These are phyloP conservation scores for Orgyia antiqua DNA, from an alignment of 2,888 invertebrate species.

Conservation along the genomic window DNA sequence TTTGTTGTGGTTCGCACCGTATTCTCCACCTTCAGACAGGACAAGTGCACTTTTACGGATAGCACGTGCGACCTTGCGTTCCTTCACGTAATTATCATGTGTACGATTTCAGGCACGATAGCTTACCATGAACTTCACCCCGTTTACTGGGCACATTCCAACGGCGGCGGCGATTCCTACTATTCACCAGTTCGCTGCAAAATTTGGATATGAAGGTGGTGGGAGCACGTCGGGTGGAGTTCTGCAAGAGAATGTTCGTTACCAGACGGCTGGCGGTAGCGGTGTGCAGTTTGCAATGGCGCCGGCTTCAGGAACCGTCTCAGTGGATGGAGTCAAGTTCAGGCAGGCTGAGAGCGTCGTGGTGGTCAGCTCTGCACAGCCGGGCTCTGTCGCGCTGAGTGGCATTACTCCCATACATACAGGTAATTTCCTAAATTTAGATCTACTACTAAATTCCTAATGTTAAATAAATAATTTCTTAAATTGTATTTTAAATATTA, in stretches of 20 bases:
- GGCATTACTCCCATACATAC: conserved; percentile 64
- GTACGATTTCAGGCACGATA: conserved; percentile 37
- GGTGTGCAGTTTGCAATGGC: conserved; percentile 60
- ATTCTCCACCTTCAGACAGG: conserved; percentile 32
- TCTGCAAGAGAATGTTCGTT: conserved; percentile 57
- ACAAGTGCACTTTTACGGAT: conserved; percentile 28
- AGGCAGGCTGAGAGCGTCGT: conserved; percentile 75
- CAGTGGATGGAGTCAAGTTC: conserved; percentile 79
- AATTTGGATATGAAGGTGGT: conserved; percentile 77
- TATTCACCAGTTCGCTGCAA: conserved; percentile 90
- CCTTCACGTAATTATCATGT: conserved; percentile 27
- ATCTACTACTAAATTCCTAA: neutral
- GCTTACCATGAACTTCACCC: conserved; percentile 88
- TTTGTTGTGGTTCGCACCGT: conserved; percentile 36
- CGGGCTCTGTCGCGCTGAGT: conserved; percentile 62
- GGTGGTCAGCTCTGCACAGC: conserved; percentile 70
- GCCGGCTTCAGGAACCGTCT: conserved; percentile 36
- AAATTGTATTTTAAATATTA: too few species aligned
- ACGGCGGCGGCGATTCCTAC: conserved; percentile 85
- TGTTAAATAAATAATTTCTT: too few species aligned
- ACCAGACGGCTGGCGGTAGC: conserved; percentile 45
- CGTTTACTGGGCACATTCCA: conserved; percentile 89
- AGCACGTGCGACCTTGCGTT: conserved; percentile 20
- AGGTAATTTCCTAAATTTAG: conserved; percentile 29
- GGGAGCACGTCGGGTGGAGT: conserved; percentile 43